Base-by-base conservation (phyloP, 2,113 vertebrate genomes). In the Spea bombifrons region DNA sequence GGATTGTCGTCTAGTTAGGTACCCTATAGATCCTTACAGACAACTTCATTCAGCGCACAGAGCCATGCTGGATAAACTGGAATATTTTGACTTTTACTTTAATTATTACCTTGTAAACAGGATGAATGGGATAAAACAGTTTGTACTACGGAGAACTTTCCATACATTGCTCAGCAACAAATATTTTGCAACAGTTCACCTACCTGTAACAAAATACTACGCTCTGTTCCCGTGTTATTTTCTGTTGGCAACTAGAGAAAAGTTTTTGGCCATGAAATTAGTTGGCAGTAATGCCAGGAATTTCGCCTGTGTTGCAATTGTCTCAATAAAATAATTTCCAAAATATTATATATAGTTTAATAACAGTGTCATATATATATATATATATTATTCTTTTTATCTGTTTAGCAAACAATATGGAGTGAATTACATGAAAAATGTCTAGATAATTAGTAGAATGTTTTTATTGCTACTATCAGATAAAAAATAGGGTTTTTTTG, bases 101-200 rank as follows among this genome's bases (percentile, higher is more conserved):
- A 66, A 66, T 13, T 10, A 43, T 12, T 61, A n/a, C 15, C 49
- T 55, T 53, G 49, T 48, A 76, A 76, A 76, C 52, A 76, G 50
- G 75, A 76, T 57, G 8, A 16, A 8, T 69, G 44, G 12, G 8
- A 65, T 17, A 65, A n/a, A 47, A n/a, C 4, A 10, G 43, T 30
- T 44, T 53, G 49, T 9, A 53, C 63, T 12, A n/a, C 50, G 57
- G 65, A 55, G 66, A 46, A 52, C 4, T 53, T 75, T 46, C 43
- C 49, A 66, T 76, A 46, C 15, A 12, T 55, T 46, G 7, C 44
- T 5, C n/a, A 50, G 9, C 13, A 76, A 17, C n/a, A 47, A 75
- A 50, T 50, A 50, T 74, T 74, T 64, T 61, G n/a, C 59, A 74
- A 48, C 57, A 30, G 43, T 75, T 75, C 17, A 61, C 45, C n/a